Conservation (phyloP, 2,888 invertebrate genomes). For the Macrosiphum euphorbiae region DNA sequence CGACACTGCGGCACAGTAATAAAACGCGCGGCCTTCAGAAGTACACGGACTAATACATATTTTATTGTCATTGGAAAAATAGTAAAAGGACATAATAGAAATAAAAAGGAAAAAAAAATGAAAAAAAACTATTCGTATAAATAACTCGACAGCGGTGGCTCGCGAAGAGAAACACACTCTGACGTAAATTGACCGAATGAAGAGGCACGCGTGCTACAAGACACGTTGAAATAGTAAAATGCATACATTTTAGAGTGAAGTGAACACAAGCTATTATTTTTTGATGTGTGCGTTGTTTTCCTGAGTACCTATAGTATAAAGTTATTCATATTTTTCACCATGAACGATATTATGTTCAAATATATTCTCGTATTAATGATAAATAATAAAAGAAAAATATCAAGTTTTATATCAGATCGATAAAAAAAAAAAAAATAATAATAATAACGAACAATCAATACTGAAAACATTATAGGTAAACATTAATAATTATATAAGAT, state of each 20-base stretch:
- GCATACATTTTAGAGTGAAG: constrained; percentile 4
- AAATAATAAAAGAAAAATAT: neutral
- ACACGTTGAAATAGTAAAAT: constrained; percentile 3
- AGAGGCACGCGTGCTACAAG: neutral
- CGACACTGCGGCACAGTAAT: constrained; percentile 24
- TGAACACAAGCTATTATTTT: constrained; percentile 18
- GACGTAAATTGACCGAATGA: constrained; percentile 30
- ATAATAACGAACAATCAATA: neutral
- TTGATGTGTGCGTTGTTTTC: neutral
- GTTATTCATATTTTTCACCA: neutral
- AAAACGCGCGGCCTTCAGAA: constrained; percentile 41
- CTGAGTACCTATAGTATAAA: neutral
- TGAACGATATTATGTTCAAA: neutral
- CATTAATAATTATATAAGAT: neutral
- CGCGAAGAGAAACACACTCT: neutral
- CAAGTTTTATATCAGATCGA: neutral
- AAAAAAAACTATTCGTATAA: neutral
- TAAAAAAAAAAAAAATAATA: neutral
- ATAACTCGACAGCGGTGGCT: neutral
- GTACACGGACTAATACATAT: constrained; percentile 20
- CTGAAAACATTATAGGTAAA: neutral
- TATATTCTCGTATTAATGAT: neutral
- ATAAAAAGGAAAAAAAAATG: neutral
- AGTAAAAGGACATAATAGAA: neutral
- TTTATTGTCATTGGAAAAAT: constrained; percentile 33